Evolutionary conservation across 2,797 vertebrate genomes (phyloP).

Genomic region (Merluccius polli): DNA sequence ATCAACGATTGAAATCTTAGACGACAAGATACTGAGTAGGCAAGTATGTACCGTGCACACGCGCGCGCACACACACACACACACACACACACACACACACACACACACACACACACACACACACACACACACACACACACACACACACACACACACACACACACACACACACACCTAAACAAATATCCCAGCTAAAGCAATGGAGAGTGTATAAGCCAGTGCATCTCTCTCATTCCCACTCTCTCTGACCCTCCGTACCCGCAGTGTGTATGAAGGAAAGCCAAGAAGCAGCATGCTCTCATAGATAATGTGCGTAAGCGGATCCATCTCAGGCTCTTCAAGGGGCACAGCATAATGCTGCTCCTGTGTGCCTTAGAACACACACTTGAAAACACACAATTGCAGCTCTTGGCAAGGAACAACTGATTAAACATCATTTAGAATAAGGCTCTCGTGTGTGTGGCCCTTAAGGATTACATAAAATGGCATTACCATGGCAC

Average conservation of each 20-base stretch:
- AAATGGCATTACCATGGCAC: not conserved
- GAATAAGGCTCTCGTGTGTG: not conserved
- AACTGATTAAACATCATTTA: constrained; percentile 2
- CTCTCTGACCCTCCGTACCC: constrained; percentile 64
- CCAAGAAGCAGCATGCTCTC: constrained; percentile 67
- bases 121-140: not conserved
- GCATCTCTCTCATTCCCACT: constrained; percentile 68
- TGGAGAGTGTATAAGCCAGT: constrained; percentile 52
- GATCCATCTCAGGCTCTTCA: constrained; percentile 63
- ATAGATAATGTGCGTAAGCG: constrained; percentile 65
- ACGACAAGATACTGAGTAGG: constrained; percentile 49
- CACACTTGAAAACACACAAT: constrained; percentile 53
- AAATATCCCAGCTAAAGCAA: constrained; percentile 27
- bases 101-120: not conserved
- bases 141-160: not conserved
- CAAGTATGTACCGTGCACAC: constrained; percentile 15
- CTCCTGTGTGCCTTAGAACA: constrained; percentile 37
- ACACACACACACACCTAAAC: constrained; percentile 3
- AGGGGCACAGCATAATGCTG: constrained; percentile 34
- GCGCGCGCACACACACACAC: constrained; percentile 17
- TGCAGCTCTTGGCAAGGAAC: constrained; percentile 4
- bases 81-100: not conserved
- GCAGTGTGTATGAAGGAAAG: constrained; percentile 50
- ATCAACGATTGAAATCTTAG: constrained; percentile 53
- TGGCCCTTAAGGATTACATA: not conserved